Conservation (phyloP, 2,113 vertebrate genomes). For the Theropithecus gelada region DNA sequence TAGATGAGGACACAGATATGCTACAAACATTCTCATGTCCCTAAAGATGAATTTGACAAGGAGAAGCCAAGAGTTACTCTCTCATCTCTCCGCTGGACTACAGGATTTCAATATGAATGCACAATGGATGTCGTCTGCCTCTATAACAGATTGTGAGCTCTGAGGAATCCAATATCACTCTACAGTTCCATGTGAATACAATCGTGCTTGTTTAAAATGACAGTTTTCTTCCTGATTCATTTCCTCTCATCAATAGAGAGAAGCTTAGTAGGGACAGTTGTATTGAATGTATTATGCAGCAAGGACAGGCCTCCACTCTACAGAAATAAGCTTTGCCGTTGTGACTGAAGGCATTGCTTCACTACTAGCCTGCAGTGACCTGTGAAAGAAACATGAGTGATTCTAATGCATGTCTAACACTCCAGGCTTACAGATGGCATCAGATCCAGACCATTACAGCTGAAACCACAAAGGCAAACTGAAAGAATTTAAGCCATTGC, state of each 20-base stretch:
- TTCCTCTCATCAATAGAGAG: background rate
- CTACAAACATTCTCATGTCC: background rate
- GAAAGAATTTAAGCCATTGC: background rate
- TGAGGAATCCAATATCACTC: background rate
- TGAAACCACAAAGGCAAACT: slow-evolving; percentile 38
- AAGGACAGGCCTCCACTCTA: background rate
- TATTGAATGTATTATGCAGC: slow-evolving; percentile 2
- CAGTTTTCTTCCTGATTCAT: background rate
- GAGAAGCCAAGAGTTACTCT: slow-evolving; percentile 9
- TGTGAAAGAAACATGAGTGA: slow-evolving; percentile 40
- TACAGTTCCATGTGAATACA: background rate
- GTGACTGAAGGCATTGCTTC: background rate
- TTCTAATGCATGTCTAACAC: slow-evolving; percentile 35
- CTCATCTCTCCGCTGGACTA: background rate
- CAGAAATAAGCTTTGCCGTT: slow-evolving; percentile 19
- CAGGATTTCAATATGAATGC: slow-evolving; percentile 18
- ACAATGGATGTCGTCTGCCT: background rate
- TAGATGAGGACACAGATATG: background rate
- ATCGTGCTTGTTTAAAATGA: slow-evolving; percentile 4
- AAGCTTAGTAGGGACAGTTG: background rate
- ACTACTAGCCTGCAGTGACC: slow-evolving; percentile 9
- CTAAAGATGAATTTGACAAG: slow-evolving; percentile 9
- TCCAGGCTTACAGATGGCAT: slow-evolving; percentile 17
- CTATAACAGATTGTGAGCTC: background rate
- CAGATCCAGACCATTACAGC: slow-evolving; percentile 13